phyloP scores from a whole-genome alignment of 2,888 invertebrate species.

The Ceraclea dissimilis region DNA sequence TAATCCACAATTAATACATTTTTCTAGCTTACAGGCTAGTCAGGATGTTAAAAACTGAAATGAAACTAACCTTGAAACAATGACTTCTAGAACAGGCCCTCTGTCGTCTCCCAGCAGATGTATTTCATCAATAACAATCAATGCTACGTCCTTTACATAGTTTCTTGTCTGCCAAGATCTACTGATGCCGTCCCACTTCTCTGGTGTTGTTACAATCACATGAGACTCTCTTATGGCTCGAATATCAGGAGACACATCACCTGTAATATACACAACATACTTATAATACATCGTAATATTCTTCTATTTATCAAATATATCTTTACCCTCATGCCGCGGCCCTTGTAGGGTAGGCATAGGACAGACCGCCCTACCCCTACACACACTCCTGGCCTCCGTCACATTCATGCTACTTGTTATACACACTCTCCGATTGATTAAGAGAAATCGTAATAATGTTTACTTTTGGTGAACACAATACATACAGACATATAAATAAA shows the following conservation, averaged over 20 bases:
- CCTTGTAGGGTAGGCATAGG: too few relatives aligned
- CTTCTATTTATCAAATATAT: not conserved
- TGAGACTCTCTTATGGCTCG: constrained; percentile 75
- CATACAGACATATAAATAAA: too few relatives aligned
- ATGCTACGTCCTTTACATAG: constrained; percentile 84
- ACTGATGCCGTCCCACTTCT: constrained; percentile 99
- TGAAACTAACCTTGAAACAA: constrained; percentile 66
- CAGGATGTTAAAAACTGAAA: not conserved
- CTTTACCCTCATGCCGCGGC: too few relatives aligned
- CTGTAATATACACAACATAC: too few relatives aligned
- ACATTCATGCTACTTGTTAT: too few relatives aligned
- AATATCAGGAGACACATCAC: constrained; percentile 74
- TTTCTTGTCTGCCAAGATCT: constrained; percentile 95
- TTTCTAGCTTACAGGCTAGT: not conserved
- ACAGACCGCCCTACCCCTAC: too few relatives aligned
- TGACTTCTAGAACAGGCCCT: constrained; percentile 90
- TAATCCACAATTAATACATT: not conserved
- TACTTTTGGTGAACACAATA: too few relatives aligned
- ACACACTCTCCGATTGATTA: too few relatives aligned
- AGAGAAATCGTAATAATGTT: too few relatives aligned
- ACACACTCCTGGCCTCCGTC: too few relatives aligned
- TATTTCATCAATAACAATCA: constrained; percentile 97
- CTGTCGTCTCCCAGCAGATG: constrained; percentile 90
- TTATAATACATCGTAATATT: not conserved
- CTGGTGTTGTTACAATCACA: constrained; percentile 97